Percentiles rank a stretch among this genome's conserved stretches.
phyloP scores from a whole-genome alignment of 2,113 vertebrate genomes.

The Ibidorhyncha struthersii region DNA sequence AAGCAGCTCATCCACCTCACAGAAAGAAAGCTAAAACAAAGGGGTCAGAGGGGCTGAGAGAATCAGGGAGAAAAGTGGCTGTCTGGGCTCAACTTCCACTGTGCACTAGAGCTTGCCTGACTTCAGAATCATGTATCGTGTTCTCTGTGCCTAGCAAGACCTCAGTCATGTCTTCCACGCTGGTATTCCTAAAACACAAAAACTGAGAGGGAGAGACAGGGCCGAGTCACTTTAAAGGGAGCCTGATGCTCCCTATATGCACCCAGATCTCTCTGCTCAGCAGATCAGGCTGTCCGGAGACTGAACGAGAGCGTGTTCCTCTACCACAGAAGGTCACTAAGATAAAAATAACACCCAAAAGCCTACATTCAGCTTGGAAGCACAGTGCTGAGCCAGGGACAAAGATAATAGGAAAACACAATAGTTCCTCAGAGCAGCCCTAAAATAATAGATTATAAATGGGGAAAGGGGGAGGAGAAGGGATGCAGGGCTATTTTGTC shows the following conservation, averaged over 20 bases:
- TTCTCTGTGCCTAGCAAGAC: background rate
- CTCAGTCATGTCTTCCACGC: background rate
- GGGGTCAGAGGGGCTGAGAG: background rate
- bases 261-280: background rate
- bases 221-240: background rate
- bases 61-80: background rate
- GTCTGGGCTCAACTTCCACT: background rate
- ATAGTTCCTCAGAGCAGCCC: conserved; percentile 5
- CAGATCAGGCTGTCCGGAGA: background rate
- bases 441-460: conserved; percentile 49
- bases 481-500: background rate
- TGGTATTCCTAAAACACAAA: background rate
- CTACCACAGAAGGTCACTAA: conserved; percentile 31
- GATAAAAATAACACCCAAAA: conserved; percentile 52
- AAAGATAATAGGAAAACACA: conserved; percentile 21
- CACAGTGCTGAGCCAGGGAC: conserved; percentile 52
- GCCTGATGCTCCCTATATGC: background rate
- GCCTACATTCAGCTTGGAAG: conserved; percentile 29
- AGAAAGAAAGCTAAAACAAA: background rate
- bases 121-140: rapidly evolving
- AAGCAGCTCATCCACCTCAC: background rate
- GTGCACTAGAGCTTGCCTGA: background rate
- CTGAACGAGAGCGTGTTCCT: background rate
- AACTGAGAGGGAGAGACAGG: background rate
- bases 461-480: background rate